A percentile compares a stretch with the other conserved stretches of the same genome.
These are phyloP conservation scores for Erinaceus europaeus DNA, from an alignment of 2,113 vertebrate species.

Conservation along the genomic window DNA sequence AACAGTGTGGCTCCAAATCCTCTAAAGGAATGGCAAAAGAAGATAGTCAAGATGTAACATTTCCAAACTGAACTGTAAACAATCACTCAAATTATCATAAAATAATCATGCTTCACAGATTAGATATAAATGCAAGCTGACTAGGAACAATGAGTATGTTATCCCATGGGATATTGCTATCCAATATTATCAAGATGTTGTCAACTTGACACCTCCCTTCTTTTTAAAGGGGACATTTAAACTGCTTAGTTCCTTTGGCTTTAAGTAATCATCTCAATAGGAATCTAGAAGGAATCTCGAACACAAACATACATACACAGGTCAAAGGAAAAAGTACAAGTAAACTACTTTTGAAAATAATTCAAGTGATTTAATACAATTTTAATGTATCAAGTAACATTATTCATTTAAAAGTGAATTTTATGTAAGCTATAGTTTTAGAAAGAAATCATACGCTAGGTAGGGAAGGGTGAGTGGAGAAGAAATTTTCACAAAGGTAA, in stretches of 20 bases:
- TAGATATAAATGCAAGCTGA: conserved; percentile 59
- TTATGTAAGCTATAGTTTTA: neutral
- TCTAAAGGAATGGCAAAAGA: neutral
- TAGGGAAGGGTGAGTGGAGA: neutral
- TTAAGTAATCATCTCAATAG: conserved; percentile 41
- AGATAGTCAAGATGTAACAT: neutral
- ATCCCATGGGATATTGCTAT: conserved; percentile 41
- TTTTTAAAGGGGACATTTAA: conserved; percentile 47
- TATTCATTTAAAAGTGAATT: neutral
- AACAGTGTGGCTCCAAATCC: neutral
- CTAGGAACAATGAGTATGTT: conserved; percentile 36
- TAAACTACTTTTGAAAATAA: neutral
- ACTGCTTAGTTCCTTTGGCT: conserved; percentile 43
- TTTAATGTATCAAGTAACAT: neutral
- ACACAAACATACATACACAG: neutral
- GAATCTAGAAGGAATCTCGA: neutral
- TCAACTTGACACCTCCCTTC: conserved; percentile 41
- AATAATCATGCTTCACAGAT: conserved; percentile 64
- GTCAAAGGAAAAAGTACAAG: neutral
- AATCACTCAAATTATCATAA: conserved; percentile 61
- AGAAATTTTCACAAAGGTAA: neutral
- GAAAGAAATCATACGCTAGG: neutral
- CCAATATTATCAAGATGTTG: conserved; percentile 38
- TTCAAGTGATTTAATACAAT: neutral
- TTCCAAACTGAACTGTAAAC: conserved; percentile 55